Conservation (phyloP, 2,113 vertebrate species). For the Tylochromis polylepis region DNA sequence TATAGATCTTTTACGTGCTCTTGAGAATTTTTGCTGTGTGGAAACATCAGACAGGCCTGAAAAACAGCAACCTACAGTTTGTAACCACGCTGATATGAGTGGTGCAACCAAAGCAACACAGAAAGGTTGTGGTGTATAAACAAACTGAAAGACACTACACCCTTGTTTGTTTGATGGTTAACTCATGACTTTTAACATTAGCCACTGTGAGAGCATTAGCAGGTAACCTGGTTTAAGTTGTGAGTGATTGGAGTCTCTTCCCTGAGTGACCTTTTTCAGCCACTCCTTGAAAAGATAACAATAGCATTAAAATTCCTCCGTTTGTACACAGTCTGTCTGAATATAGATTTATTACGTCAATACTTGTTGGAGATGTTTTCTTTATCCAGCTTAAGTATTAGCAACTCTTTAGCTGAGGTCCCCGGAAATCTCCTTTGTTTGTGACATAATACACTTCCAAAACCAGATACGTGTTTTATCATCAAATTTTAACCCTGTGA, state of each 20-base stretch:
- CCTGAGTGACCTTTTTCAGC: not conserved
- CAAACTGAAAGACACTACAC: not conserved
- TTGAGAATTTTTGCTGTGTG: not conserved
- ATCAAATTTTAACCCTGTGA: not conserved
- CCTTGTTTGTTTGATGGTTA: not conserved
- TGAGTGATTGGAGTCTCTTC: not conserved
- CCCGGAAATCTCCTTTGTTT: not conserved
- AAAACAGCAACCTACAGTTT: not conserved
- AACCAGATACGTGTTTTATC: not conserved
- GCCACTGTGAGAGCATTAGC: not conserved
- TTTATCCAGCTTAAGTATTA: not conserved
- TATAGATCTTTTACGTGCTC: not conserved
- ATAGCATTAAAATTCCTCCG: not conserved
- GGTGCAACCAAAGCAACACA: not conserved
- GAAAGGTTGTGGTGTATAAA: not conserved
- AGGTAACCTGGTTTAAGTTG: not conserved
- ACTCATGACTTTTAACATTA: not conserved
- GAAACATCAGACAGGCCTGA: not conserved
- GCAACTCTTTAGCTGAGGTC: not conserved
- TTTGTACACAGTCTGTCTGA: not conserved
- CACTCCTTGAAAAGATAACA: not conserved
- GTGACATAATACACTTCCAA: not conserved
- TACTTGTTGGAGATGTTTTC: not conserved
- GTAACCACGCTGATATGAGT: not conserved
- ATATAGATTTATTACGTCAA: not conserved